These are phyloP conservation scores for Pristiophorus japonicus DNA, from an alignment of 2,113 vertebrate species.

Conservation along the genomic window DNA sequence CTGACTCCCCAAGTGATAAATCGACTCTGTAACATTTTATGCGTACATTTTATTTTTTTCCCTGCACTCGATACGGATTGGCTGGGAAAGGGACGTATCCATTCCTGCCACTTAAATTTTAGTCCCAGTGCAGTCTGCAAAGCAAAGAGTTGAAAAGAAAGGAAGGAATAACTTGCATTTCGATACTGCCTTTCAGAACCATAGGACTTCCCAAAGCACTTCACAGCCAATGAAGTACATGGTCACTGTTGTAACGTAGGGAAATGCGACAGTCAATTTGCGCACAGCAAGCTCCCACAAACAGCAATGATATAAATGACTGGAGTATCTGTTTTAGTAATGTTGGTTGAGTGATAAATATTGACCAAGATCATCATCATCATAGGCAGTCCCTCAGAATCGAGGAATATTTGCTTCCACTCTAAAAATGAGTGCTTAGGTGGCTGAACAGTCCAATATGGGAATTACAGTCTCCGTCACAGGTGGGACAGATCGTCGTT, in stretches of 20 bases:
- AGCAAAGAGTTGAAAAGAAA: too few species aligned
- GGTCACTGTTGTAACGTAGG: neutral
- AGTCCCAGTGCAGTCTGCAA: too few species aligned
- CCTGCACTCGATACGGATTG: neutral
- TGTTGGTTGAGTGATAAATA: neutral
- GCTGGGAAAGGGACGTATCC: neutral
- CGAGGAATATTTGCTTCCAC: too few species aligned
- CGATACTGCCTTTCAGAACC: neutral
- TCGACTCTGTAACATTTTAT: neutral
- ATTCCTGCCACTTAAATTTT: neutral
- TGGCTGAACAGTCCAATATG: too few species aligned
- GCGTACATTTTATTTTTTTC: neutral
- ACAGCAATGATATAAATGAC: neutral
- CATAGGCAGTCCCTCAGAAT: too few species aligned
- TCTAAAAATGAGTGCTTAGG: too few species aligned
- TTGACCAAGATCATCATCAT: too few species aligned
- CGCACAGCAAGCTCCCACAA: neutral
- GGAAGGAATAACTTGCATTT: neutral
- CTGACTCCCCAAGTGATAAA: neutral
- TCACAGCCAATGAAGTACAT: neutral
- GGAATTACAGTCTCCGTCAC: too few species aligned
- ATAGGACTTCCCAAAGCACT: neutral
- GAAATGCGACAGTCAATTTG: neutral
- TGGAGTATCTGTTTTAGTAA: neutral
- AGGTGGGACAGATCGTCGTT: too few species aligned